These are phyloP conservation scores for Pasiphila rectangulata DNA, from an alignment of 2,888 invertebrate species.

Conservation along the genomic window DNA sequence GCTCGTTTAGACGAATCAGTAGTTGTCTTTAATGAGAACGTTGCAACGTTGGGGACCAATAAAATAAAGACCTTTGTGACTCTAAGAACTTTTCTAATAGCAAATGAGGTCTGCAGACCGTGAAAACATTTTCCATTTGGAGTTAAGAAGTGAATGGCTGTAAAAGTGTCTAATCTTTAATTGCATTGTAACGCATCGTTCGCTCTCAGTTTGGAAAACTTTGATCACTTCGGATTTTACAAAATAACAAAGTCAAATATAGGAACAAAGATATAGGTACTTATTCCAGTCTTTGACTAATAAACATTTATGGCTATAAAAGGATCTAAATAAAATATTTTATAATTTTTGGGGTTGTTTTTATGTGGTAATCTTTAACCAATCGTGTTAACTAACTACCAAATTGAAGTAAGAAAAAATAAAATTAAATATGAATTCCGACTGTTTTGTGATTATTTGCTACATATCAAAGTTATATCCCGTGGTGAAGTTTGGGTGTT, in stretches of 20 bases:
- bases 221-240: constrained; percentile 5
- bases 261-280: background rate
- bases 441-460: no score
- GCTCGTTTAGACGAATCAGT: constrained; percentile 27
- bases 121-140: constrained; percentile 31
- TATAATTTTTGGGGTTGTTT: no score
- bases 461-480: no score
- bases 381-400: no score
- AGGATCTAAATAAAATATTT: no score
- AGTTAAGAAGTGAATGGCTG: constrained; percentile 27
- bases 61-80: constrained; percentile 32
- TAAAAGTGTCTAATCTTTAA: constrained; percentile 28
- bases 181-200: constrained; percentile 27
- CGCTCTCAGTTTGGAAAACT: constrained; percentile 13
- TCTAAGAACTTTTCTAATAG: constrained; percentile 34
- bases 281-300: no score
- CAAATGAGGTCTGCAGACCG: constrained; percentile 35
- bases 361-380: no score
- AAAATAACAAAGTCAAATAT: background rate
- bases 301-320: no score
- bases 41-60: constrained; percentile 25
- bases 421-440: no score
- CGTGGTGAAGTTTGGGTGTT: no score
- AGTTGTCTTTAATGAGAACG: constrained; percentile 31
- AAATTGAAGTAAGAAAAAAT: no score